These are phyloP conservation scores for Falco columbarius DNA, from an alignment of 2,797 vertebrate species.

Conservation along the genomic window DNA sequence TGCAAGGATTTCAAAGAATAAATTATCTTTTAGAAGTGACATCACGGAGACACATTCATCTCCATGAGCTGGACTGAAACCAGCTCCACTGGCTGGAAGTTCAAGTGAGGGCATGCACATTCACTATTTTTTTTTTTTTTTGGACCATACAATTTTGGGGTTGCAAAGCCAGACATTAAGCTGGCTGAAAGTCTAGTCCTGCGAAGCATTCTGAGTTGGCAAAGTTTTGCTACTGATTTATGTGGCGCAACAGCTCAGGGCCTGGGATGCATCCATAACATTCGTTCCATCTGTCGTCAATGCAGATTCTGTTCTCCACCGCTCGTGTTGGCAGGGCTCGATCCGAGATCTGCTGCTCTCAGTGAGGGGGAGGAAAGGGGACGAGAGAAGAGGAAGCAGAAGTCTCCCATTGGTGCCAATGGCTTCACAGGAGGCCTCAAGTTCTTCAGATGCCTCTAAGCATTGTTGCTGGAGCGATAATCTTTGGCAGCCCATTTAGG, in stretches of 20 bases:
- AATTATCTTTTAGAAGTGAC: conserved; percentile 12
- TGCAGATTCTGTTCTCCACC: conserved; percentile 35
- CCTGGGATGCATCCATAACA: conserved; percentile 58
- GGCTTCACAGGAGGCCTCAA: conserved; percentile 37
- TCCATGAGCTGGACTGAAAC: background rate
- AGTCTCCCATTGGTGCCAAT: conserved; percentile 33
- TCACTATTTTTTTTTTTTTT: background rate
- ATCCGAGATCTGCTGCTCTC: background rate
- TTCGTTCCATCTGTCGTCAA: conserved; percentile 68
- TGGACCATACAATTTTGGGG: conserved; percentile 39
- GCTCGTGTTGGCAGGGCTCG: conserved; percentile 15
- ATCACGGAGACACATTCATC: background rate
- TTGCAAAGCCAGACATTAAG: conserved; percentile 42
- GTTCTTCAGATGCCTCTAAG: conserved; percentile 53
- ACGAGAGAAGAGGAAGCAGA: conserved; percentile 27
- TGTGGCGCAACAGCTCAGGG: conserved; percentile 47
- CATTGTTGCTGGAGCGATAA: conserved; percentile 44
- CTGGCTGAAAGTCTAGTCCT: conserved; percentile 45
- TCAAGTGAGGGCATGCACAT: background rate
- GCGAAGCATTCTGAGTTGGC: conserved; percentile 42
- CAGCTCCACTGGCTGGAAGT: conserved; percentile 26
- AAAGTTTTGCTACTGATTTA: conserved; percentile 60
- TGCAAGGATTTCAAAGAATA: background rate
- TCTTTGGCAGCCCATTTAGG: conserved; percentile 12
- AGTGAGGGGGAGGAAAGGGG: background rate